Evolutionary conservation across 2,888 invertebrate genomes (phyloP), one percentile per base, ranked within the genome.

Genomic region (Synergus umbraculus): DNA sequence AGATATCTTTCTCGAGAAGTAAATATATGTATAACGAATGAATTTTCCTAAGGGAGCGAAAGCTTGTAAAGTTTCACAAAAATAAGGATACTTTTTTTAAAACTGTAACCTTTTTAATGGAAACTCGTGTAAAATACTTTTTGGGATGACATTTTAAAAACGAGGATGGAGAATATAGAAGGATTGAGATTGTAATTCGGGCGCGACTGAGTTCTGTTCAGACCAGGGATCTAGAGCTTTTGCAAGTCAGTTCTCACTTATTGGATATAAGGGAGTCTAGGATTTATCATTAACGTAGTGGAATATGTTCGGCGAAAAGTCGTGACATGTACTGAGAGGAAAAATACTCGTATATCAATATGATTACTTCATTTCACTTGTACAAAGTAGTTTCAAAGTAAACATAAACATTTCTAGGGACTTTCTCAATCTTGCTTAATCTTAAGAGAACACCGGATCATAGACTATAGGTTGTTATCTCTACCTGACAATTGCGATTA

Each of bases 341-440:
- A 37, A 73, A 54, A 54, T 54, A 73, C 54, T 73, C 73, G 54
- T 73, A 73, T 73, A 73, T 73, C 73, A 73, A 54, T 67, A 67
- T 29, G 15, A 77, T 78, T 73, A 76, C 43, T 78, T 73, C 65
- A 80, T 80, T 80, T 78, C 80, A 80, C 80, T 76, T 78, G 80
- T 80, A 80, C 80, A 80, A 78, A 80, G 8, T 78, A 80, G 80
- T 76, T 77, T 78, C 73, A 73, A 54, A 66, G 66, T 43, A 66
- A 73, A 10, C 60, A 60, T 54, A 44, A 43, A 73, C 54, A 73
- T 73, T 73, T 54, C 49, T 73, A 73, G 73, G 73, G 54, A 73
- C 13, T 73, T 73, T 73, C 73, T 73, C 49, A 73, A 73, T 54
- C 54, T 73, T 73, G 73, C 54, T 73, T 73, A 73, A 73, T 73